Base-by-base conservation (phyloP, 2,888 invertebrate species). In the Callyntrura guangdongensis region DNA sequence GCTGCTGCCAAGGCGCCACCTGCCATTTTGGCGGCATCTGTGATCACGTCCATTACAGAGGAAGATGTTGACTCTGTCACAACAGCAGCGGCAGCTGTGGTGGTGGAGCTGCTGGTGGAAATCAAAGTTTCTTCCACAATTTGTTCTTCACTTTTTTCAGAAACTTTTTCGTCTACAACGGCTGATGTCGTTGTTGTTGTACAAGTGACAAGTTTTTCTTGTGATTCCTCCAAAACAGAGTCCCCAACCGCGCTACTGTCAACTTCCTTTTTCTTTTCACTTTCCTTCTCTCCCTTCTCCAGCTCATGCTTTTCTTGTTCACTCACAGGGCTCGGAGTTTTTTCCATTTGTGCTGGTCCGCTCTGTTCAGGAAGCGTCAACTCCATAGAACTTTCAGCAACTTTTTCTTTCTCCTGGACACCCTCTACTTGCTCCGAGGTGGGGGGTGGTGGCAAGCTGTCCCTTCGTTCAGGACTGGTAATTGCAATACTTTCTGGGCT, bases 401-500 rank as follows among this genome's bases (percentile, higher is more conserved):
- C 47, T 77, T 81, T 67, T 25, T 59, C 79, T 8, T 36, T 69
- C 11, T 22, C 69, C 20, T 87, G 20, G 8, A 1, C 47, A 49
- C 4, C 20, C 14, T 61, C 11, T 59, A 3, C n/a, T 6, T 36
- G 3, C 6, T 81, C 64, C 22, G 69, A 14, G 25, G 56, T 5
- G 8, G 25, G 83, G 14, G 61, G 86, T 74, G 64, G 81, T 45
- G 64, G 72, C 11, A 82, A 83, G 14, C 83, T 56, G 20, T 86
- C 67, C 56, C 83, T 49, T 20, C 81, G 20, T 64, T 91, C 83
- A 20, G 86, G 79, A 67, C 79, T 87, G 17, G 86, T 81, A 53
- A 93, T 89, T 17, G 93, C 93, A 36, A 93, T 69, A n/a, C 91
- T 89, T 83, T 92, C 93, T 3, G 93, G 91, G 53, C 92, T 92